Evolutionary conservation across 92 coral and sea anemone genomes (phyloP).

Genomic region (Metridium senile): DNA sequence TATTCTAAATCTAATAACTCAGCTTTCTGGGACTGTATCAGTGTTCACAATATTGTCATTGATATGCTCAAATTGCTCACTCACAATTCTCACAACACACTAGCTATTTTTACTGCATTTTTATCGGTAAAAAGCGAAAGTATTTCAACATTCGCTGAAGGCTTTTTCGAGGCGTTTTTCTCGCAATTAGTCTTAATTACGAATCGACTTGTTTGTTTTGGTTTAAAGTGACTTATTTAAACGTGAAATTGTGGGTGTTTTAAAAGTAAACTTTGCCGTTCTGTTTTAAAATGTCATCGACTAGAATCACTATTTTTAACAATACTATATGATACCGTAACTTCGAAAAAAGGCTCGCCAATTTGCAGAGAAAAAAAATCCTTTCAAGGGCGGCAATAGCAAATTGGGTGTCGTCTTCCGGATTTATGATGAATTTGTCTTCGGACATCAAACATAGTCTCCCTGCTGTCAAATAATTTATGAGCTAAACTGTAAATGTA

Average conservation of each 20-base stretch:
- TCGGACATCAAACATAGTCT: constrained; percentile 23
- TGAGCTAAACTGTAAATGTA: constrained; percentile 20
- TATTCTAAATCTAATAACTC: constrained; percentile 6
- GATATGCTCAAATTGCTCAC: neutral
- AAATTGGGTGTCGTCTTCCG: constrained; percentile 42
- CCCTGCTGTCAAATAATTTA: constrained; percentile 49
- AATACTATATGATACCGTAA: constrained; percentile 4
- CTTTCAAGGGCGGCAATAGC: constrained; percentile 17
- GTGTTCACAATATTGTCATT: neutral
- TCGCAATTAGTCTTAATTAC: constrained; percentile 15
- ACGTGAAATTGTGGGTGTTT: constrained; percentile 23
- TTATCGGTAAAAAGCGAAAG: neutral
- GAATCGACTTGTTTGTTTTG: constrained; percentile 24
- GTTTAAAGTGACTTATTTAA: constrained; percentile 6
- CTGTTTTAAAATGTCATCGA: constrained; percentile 17
- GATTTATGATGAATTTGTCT: constrained; percentile 18
- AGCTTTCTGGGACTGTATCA: constrained; percentile 12
- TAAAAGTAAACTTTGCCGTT: neutral
- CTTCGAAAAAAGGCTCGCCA: constrained; percentile 2
- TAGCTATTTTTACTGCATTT: neutral
- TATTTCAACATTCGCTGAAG: neutral
- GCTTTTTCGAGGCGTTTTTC: neutral
- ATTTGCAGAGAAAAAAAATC: constrained; percentile 12
- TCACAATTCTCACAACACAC: neutral
- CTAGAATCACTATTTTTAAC: neutral